phyloP scores from a whole-genome alignment of 2,113 vertebrate species.

The Bubo bubo region DNA sequence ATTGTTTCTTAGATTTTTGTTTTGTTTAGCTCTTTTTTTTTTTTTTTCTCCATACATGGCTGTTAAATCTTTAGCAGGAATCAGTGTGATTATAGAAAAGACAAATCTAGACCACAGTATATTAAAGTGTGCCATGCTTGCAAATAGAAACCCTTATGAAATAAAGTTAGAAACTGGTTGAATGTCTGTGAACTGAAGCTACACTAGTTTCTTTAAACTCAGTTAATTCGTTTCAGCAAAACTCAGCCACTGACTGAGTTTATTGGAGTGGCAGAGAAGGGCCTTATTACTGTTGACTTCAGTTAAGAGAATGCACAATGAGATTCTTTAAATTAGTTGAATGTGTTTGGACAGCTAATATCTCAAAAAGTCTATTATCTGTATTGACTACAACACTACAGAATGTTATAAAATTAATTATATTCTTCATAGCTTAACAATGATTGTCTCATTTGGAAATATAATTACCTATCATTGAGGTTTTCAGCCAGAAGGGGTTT shows the following conservation, averaged over 20 bases:
- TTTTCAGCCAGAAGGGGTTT: not conserved
- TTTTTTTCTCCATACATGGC: not conserved
- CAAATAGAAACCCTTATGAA: not conserved
- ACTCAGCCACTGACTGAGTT: not conserved
- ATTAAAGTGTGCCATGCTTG: not conserved
- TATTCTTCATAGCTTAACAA: constrained; percentile 59
- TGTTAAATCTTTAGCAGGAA: not conserved
- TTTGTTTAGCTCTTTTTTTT: not conserved
- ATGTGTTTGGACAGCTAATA: constrained; percentile 59
- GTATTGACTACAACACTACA: constrained; percentile 48
- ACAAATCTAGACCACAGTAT: not conserved
- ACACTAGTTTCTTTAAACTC: not conserved
- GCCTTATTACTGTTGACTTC: constrained; percentile 52
- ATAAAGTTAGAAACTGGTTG: not conserved
- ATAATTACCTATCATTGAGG: constrained; percentile 61
- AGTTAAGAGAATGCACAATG: constrained; percentile 9
- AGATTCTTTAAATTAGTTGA: constrained; percentile 39
- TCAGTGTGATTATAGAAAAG: not conserved
- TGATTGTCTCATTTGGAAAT: constrained; percentile 65
- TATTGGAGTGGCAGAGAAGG: not conserved
- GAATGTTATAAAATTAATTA: constrained; percentile 69
- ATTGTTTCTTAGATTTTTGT: not conserved
- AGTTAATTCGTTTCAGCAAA: not conserved
- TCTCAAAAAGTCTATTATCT: constrained; percentile 62
- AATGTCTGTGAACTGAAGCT: not conserved